phyloP scores from a whole-genome alignment of 2,797 vertebrate species.

The Pseudomugil gertrudae region DNA sequence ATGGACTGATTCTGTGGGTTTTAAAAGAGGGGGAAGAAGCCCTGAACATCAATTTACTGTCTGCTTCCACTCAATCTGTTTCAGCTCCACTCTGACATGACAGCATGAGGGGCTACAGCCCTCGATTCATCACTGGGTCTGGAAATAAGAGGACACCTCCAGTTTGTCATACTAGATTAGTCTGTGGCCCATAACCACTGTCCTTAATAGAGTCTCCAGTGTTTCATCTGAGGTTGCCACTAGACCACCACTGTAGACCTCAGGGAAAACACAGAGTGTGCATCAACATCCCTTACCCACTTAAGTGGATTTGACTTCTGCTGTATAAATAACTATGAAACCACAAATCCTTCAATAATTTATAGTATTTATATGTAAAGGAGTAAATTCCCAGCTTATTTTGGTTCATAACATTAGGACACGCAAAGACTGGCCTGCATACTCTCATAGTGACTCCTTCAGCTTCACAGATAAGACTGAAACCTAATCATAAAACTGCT shows the following conservation, averaged over 20 bases:
- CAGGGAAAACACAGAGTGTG: constrained; percentile 50
- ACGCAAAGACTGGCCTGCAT: constrained; percentile 22
- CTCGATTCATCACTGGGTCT: constrained; percentile 82
- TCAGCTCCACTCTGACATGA: constrained; percentile 82
- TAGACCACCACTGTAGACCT: constrained; percentile 76
- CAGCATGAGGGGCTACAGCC: constrained; percentile 78
- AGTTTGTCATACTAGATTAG: constrained; percentile 86
- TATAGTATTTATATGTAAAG: not conserved
- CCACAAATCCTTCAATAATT: not conserved
- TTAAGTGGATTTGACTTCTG: constrained; percentile 22
- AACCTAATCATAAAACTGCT: constrained; percentile 72
- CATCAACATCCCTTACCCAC: constrained; percentile 49
- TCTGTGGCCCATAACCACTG: constrained; percentile 84
- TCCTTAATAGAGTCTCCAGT: constrained; percentile 83
- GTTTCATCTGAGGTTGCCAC: constrained; percentile 76
- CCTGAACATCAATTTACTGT: constrained; percentile 79
- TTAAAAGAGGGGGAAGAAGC: constrained; percentile 69
- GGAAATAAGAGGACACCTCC: constrained; percentile 86
- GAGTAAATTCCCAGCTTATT: not conserved
- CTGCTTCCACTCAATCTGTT: constrained; percentile 82
- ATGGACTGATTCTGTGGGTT: constrained; percentile 78
- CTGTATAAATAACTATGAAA: constrained; percentile 6
- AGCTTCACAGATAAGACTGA: constrained; percentile 36
- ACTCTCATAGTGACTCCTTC: constrained; percentile 28
- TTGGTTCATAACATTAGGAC: constrained; percentile 11